phyloP scores from a whole-genome alignment of 2,888 invertebrate species.

The Phasia obesa region DNA sequence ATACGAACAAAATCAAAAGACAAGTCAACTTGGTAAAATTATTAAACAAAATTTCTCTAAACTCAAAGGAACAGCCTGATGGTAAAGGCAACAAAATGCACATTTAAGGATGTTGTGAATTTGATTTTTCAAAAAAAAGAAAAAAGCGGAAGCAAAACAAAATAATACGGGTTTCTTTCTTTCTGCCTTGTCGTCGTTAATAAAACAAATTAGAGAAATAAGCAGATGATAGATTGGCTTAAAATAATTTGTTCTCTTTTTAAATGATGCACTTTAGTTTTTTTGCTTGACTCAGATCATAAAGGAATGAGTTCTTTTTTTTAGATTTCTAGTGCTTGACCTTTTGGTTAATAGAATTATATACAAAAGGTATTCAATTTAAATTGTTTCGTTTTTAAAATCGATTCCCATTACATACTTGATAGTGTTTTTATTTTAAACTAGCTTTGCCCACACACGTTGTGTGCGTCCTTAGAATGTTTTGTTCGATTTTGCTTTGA shows the following conservation, averaged over 20 bases:
- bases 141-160: constrained; percentile 3
- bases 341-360: no score
- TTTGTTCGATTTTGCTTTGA: no score
- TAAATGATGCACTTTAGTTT: constrained; percentile 1
- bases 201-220: constrained; percentile 37
- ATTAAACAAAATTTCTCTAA: constrained; percentile 14
- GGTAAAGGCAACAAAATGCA: neutral
- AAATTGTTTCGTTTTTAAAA: no score
- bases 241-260: constrained; percentile 8
- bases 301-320: constrained; percentile 19
- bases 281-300: neutral
- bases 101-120: constrained; percentile 30
- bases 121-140: constrained; percentile 1
- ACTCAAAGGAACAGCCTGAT: constrained; percentile 10
- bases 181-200: constrained; percentile 4
- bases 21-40: constrained; percentile 16
- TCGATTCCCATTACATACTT: no score
- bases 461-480: no score
- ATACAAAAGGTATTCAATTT: no score
- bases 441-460: no score
- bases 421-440: no score
- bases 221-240: constrained; percentile 57
- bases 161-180: constrained; percentile 34
- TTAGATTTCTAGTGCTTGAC: no score
- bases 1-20: neutral